A percentile compares a stretch with the other conserved stretches of the same genome.
Conservation (phyloP, 2,797 vertebrate genomes). For the Scyliorhinus canicula region DNA sequence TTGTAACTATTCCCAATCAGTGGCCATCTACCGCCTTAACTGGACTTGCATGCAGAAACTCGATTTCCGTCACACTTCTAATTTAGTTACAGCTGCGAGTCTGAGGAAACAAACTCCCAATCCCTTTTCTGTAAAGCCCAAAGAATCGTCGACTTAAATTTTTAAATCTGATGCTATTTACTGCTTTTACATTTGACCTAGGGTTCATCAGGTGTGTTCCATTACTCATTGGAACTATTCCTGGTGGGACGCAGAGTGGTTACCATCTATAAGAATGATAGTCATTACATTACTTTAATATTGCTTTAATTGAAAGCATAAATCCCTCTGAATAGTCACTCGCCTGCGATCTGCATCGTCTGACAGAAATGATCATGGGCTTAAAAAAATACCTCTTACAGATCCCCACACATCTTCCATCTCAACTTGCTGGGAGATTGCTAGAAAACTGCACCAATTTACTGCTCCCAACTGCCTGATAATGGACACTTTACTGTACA, state of each 20-base stretch:
- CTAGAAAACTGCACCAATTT: constrained; percentile 81
- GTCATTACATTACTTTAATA: constrained; percentile 49
- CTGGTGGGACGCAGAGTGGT: constrained; percentile 18
- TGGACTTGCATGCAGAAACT: not conserved
- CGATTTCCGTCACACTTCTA: not conserved
- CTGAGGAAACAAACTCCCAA: not conserved
- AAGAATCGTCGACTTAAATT: constrained; percentile 6
- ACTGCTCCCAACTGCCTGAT: constrained; percentile 76
- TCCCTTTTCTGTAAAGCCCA: not conserved
- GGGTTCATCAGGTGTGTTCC: constrained; percentile 30
- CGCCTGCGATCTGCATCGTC: constrained; percentile 58
- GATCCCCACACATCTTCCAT: constrained; percentile 72
- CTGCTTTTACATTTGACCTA: constrained; percentile 11
- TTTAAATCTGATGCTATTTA: constrained; percentile 34
- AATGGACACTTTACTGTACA: constrained; percentile 76
- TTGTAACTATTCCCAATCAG: not conserved
- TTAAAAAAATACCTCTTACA: constrained; percentile 67
- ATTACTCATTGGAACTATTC: constrained; percentile 20
- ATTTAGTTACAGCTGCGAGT: not conserved
- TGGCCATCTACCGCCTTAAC: not conserved
- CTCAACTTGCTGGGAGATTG: constrained; percentile 73
- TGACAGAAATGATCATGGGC: constrained; percentile 83
- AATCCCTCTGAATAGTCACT: constrained; percentile 64
- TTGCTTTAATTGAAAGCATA: constrained; percentile 64
- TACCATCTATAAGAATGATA: constrained; percentile 38